These are phyloP conservation scores for Diacarnus erythraeanus DNA, from an alignment of 37 sponge, comb jelly and placozoan species.

Conservation along the genomic window DNA sequence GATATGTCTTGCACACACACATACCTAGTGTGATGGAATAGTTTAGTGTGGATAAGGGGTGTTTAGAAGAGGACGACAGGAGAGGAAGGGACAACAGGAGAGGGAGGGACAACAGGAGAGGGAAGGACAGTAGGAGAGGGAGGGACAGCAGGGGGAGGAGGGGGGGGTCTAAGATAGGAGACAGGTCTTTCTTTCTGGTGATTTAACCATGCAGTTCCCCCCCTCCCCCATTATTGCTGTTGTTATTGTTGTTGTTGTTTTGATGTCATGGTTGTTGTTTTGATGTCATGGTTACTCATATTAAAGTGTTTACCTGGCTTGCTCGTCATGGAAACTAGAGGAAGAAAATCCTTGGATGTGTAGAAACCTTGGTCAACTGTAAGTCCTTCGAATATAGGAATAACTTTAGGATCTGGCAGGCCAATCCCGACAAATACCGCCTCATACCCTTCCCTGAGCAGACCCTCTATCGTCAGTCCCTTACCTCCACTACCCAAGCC, in stretches of 20 bases:
- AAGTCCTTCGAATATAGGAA: slow-evolving; percentile 72
- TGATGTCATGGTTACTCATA: no score
- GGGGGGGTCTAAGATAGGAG: no score
- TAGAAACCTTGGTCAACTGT: slow-evolving; percentile 73
- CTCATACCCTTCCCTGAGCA: slow-evolving; percentile 76
- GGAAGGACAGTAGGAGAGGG: no score
- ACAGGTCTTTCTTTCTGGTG: no score
- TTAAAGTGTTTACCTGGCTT: slow-evolving; percentile 84
- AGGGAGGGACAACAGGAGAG: no score
- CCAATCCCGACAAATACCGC: slow-evolving; percentile 91
- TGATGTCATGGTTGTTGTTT: no score
- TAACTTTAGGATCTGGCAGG: slow-evolving; percentile 78
- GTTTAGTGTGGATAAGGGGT: no score
- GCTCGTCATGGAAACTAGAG: slow-evolving; percentile 74
- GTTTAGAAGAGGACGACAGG: not conserved
- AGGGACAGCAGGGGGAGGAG: not conserved
- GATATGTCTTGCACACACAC: slow-evolving; percentile 76
- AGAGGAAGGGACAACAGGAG: slow-evolving; percentile 3
- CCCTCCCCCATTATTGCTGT: no score
- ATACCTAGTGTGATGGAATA: slow-evolving; percentile 61
- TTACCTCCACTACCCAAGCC: slow-evolving; percentile 45
- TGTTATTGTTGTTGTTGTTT: no score
- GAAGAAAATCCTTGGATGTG: slow-evolving; percentile 92
- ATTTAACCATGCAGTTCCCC: no score
- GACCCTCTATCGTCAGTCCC: slow-evolving; percentile 49